phyloP scores from a whole-genome alignment of 1,140 invertebrate genomes.

The Eumaeus atala region DNA sequence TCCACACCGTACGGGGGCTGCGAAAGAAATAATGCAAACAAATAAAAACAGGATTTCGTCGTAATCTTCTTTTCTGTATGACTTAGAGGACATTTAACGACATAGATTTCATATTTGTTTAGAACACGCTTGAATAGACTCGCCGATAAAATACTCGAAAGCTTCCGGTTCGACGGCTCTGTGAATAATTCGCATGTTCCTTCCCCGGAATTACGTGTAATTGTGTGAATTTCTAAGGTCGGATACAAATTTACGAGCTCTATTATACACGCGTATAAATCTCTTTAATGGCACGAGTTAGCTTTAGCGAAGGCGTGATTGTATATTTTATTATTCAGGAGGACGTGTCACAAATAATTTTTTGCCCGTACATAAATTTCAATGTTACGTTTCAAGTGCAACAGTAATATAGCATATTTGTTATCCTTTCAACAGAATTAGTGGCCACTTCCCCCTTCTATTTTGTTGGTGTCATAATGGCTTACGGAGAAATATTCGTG shows the following conservation, averaged over 20 bases:
- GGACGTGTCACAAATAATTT: constrained; percentile 32
- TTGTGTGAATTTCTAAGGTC: constrained; percentile 55
- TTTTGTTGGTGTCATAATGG: not conserved
- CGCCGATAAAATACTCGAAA: constrained; percentile 57
- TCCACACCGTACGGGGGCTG: constrained; percentile 20
- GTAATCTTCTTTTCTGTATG: constrained; percentile 59
- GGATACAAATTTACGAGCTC: constrained; percentile 57
- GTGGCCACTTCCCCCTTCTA: constrained; percentile 2
- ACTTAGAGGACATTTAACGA: constrained; percentile 46
- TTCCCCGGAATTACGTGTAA: constrained; percentile 48
- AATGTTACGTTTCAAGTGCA: constrained; percentile 10
- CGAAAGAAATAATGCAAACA: constrained; percentile 52
- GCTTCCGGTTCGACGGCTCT: constrained; percentile 59
- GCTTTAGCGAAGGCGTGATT: constrained; percentile 41
- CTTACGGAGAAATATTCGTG: too few species aligned
- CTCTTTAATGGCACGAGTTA: constrained; percentile 57
- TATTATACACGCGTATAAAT: constrained; percentile 59
- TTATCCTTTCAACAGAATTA: not conserved
- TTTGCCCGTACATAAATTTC: constrained; percentile 19
- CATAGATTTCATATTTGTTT: constrained; percentile 58
- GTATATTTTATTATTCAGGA: constrained; percentile 32
- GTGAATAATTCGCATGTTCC: constrained; percentile 59
- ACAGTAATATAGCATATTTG: constrained; percentile 1
- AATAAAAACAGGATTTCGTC: constrained; percentile 67
- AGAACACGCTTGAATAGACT: constrained; percentile 51